Conservation (phyloP, 2,888 invertebrate genomes). For the Resseliella maxima region DNA sequence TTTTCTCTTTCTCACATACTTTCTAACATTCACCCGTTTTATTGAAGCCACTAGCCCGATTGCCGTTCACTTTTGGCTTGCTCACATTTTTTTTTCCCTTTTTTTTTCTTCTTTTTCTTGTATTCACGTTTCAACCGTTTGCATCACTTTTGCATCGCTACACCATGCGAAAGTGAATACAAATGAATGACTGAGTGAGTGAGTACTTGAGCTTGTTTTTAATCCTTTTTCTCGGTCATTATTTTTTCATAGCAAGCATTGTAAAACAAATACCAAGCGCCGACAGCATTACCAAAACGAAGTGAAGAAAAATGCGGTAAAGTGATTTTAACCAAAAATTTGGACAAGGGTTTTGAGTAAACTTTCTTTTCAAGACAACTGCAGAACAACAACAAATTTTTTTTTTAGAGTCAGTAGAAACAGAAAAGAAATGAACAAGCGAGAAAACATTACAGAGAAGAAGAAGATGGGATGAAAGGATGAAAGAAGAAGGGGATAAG, state of each 20-base stretch:
- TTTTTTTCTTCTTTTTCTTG: background rate
- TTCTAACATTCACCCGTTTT: too few relatives aligned
- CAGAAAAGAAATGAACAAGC: too few relatives aligned
- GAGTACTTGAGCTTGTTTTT: background rate
- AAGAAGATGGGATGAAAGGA: too few relatives aligned
- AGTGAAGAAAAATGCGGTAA: constrained; percentile 23
- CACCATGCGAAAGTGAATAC: background rate
- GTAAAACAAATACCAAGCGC: constrained; percentile 32
- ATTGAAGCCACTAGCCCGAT: too few relatives aligned
- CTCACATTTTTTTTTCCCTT: background rate
- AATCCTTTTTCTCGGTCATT: constrained; percentile 12
- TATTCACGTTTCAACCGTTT: background rate
- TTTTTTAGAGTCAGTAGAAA: too few relatives aligned
- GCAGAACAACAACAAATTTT: background rate
- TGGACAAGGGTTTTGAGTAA: constrained; percentile 42
- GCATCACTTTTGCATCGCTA: background rate
- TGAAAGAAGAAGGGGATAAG: too few relatives aligned
- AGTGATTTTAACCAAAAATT: constrained; percentile 51
- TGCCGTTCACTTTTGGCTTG: too few relatives aligned
- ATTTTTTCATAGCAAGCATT: constrained; percentile 6
- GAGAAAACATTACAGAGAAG: too few relatives aligned
- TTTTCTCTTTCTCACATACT: background rate
- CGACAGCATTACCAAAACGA: background rate
- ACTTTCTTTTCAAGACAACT: constrained; percentile 22
- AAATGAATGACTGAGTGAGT: background rate